phyloP scores from a whole-genome alignment of 2,888 invertebrate species.

The Periphyllus acericola region DNA sequence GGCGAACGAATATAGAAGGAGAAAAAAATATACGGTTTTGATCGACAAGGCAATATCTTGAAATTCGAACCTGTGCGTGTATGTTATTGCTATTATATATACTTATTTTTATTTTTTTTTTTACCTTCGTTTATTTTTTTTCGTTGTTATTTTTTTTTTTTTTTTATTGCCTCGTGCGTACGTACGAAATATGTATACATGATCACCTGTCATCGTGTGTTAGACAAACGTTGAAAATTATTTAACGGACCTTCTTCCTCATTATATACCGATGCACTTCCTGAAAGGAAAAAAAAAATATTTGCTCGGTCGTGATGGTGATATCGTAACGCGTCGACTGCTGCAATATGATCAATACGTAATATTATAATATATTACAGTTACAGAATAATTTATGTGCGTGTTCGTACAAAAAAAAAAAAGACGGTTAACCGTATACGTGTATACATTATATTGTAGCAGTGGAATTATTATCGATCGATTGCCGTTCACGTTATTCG shows the following conservation, averaged over 20 bases:
- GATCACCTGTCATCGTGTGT: conserved; percentile 53
- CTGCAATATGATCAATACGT: neutral
- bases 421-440: neutral
- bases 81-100: conserved; percentile 36
- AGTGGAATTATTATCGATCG: neutral
- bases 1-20: neutral
- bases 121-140: conserved; percentile 32
- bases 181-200: neutral
- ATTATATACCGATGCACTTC: neutral
- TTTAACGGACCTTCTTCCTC: conserved; percentile 48
- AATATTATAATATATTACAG: neutral
- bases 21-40: conserved; percentile 39
- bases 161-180: conserved; percentile 25
- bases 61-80: conserved; percentile 57
- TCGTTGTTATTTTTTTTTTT: conserved; percentile 42
- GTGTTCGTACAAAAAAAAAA: neutral
- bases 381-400: neutral
- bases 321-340: neutral
- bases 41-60: conserved; percentile 61
- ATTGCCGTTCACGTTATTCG: neutral
- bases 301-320: neutral
- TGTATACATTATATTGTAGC: neutral
- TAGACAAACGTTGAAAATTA: conserved; percentile 9
- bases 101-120: conserved; percentile 2
- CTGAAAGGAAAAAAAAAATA: neutral